Conservation (phyloP, 2,113 vertebrate species). For the Vulpes lagopus region DNA sequence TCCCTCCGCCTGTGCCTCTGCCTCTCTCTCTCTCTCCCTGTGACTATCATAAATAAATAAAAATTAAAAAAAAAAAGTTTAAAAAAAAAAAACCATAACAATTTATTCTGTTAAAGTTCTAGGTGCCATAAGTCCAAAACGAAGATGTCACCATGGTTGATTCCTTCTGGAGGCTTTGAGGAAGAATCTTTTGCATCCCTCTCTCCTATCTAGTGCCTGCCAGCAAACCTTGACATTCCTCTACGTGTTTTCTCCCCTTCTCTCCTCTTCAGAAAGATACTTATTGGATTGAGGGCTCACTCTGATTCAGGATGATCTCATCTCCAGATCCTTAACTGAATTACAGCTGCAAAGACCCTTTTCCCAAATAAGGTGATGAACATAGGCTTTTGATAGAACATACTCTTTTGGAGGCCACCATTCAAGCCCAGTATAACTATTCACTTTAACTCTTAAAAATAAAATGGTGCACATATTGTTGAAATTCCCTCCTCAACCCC, state of each 20-base stretch:
- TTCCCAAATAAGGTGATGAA: conserved; percentile 11
- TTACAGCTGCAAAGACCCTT: not conserved
- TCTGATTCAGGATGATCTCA: not conserved
- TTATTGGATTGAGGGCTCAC: not conserved
- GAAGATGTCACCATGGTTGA: not conserved
- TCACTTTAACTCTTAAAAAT: not conserved
- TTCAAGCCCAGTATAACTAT: not conserved
- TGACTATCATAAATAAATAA: too few species aligned
- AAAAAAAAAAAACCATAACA: conserved; percentile 6
- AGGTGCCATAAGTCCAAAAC: not conserved
- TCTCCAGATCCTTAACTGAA: not conserved
- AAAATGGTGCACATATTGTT: not conserved
- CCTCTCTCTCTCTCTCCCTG: too few species aligned
- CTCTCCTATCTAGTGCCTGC: not conserved
- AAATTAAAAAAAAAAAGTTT: too few species aligned
- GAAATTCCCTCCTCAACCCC: not conserved
- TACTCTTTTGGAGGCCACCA: not conserved
- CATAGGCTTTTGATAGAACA: not conserved
- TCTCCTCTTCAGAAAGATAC: not conserved
- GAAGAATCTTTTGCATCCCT: not conserved
- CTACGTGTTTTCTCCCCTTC: not conserved
- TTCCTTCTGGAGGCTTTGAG: not conserved
- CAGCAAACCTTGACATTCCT: not conserved
- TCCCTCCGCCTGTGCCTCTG: too few species aligned
- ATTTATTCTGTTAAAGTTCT: conserved; percentile 7